Evolutionary conservation across 2,888 invertebrate species (phyloP).

Genomic region (Campaea margaritaria): DNA sequence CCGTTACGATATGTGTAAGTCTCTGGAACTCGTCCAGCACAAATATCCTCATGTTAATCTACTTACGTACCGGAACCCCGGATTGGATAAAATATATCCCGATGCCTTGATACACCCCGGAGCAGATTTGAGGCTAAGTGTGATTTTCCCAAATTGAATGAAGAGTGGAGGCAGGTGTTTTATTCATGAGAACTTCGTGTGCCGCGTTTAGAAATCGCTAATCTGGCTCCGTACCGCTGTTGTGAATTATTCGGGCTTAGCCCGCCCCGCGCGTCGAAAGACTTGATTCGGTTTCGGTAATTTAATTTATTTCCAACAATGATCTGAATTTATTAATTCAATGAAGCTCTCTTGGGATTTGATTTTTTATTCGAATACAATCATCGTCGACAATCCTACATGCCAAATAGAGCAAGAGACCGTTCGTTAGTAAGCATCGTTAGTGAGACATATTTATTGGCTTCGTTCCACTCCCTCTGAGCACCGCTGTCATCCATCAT

Average conservation of each 20-base stretch:
- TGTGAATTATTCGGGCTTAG: conserved; percentile 42
- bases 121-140: conserved; percentile 54
- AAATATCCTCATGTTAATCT: conserved; percentile 59
- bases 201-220: conserved; percentile 35
- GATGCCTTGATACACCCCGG: conserved; percentile 48
- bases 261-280: conserved; percentile 14
- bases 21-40: conserved; percentile 50
- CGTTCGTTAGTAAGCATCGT: conserved; percentile 19
- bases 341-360: conserved; percentile 7
- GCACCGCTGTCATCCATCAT: conserved; percentile 55
- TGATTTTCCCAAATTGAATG: conserved; percentile 57
- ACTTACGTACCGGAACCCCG: conserved; percentile 51
- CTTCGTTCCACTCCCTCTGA: conserved; percentile 23
- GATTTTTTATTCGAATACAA: conserved; percentile 5
- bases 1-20: conserved; percentile 58
- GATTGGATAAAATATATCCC: conserved; percentile 45
- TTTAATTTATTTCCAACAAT: conserved; percentile 33
- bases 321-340: conserved; percentile 22
- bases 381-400: not conserved
- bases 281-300: conserved; percentile 37
- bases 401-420: not conserved
- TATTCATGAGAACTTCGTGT: conserved; percentile 51
- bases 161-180: conserved; percentile 54
- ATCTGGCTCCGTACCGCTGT: conserved; percentile 41
- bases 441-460: conserved; percentile 19